A percentile compares a stretch with the other conserved stretches of the same genome.
phyloP scores from a whole-genome alignment of 1,140 invertebrate species.

The Babylonia areolata region DNA sequence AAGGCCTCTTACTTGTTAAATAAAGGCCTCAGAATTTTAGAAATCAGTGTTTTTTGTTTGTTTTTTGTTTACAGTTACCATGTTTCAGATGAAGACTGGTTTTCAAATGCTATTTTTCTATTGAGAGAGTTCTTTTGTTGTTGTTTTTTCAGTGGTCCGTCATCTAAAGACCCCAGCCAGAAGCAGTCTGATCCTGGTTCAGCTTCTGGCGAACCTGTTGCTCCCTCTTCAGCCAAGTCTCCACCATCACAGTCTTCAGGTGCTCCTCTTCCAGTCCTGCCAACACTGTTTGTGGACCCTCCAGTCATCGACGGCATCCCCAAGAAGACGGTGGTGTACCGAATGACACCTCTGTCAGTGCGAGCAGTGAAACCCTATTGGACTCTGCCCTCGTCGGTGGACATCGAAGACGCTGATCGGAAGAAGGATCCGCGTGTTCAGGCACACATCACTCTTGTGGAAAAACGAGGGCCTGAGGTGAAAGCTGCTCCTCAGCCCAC shows the following conservation, averaged over 20 bases:
- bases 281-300: conserved; percentile 41
- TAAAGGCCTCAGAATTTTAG: too few species aligned
- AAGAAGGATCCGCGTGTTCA: conserved; percentile 34
- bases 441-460: not conserved
- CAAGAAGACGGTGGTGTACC: conserved; percentile 37
- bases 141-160: not conserved
- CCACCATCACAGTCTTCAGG: not conserved
- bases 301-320: conserved; percentile 48
- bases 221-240: conserved; percentile 1
- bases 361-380: conserved; percentile 43
- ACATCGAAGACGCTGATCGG: conserved; percentile 53
- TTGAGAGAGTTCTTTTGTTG: too few species aligned
- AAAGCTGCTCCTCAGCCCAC: not conserved
- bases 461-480: conserved; percentile 12
- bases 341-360: conserved; percentile 37
- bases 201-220: not conserved
- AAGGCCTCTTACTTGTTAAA: too few species aligned
- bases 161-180: not conserved
- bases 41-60: too few species aligned
- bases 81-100: too few species aligned
- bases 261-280: conserved; percentile 18
- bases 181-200: not conserved
- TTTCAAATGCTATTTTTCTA: too few species aligned
- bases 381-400: conserved; percentile 52
- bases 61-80: too few species aligned